Conservation (phyloP, 2,888 invertebrate genomes). For the Pandemis cinnamomeana region DNA sequence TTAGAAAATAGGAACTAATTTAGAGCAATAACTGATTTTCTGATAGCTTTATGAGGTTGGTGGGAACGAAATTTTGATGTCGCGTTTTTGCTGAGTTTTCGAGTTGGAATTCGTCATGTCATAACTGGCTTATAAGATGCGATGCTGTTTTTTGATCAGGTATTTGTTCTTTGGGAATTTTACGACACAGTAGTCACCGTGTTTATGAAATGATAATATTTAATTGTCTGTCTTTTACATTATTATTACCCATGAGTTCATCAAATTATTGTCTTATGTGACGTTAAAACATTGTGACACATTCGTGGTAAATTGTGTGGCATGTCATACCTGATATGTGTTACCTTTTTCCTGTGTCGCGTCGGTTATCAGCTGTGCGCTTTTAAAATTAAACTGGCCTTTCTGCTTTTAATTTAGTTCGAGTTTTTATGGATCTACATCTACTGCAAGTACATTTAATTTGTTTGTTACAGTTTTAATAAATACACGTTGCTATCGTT, state of each 20-base stretch:
- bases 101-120: conserved; percentile 43
- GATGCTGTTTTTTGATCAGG: conserved; percentile 33
- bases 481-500: background rate
- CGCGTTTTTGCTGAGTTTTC: conserved; percentile 47
- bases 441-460: background rate
- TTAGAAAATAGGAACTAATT: conserved; percentile 43
- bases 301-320: background rate
- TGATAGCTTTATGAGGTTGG: conserved; percentile 16
- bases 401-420: too few species aligned
- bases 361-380: background rate
- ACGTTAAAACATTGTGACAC: background rate
- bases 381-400: too few species aligned
- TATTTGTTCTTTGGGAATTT: conserved; percentile 25
- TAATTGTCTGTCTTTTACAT: too few species aligned
- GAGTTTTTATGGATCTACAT: too few species aligned
- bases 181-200: conserved; percentile 1
- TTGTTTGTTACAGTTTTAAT: background rate
- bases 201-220: too few species aligned
- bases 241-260: too few species aligned
- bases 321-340: background rate
- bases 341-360: background rate
- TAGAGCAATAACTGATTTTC: conserved; percentile 8
- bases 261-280: too few species aligned
- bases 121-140: conserved; percentile 34
- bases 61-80: conserved; percentile 45